Base-by-base conservation (phyloP, 2,113 vertebrate genomes). In the Xenopus laevis region DNA sequence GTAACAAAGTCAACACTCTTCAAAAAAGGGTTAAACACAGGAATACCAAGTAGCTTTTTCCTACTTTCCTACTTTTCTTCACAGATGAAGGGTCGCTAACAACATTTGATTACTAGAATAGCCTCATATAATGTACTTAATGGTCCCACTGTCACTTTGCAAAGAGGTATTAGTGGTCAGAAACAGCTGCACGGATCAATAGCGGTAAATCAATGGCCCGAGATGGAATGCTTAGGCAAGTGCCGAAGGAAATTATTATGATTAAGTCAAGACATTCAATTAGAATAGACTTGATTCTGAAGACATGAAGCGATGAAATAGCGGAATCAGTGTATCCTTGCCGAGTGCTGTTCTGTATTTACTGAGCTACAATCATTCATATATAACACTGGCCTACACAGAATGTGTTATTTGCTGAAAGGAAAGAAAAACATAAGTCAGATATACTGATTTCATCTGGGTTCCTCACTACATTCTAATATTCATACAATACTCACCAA, bases 1-100 rank as follows among this genome's bases (percentile, higher is more conserved):
- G 45, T 27, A 77, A 70, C 60, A 65, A 77, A 77, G 58, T 59
- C 21, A 27, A 64, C 21, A 70, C 40, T 61, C 66, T 44, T 10
- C 21, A 52, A 77, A 64, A 62, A 40, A 44, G 59, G 64, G 70
- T 57, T 69, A 46, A 64, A 68, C 52, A 69, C 46, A 70, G 46
- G 46, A 57, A 77, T 46, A 18, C 59, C 18, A 65, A 75, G 68
- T 69, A 27, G 74, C 10, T 53, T 20, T 58, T 55, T 70, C 52
- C 52, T 70, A 44, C 33, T 58, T 55, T 70, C 40, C 40, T 70
- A 44, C 2, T 33, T 70, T 70, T 70, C 67, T 61, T 77, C 74
- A 77, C 74, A 77, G 66, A 77, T 77, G 74, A 77, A 70, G 74
- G 74, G 74, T 70, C 33, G 74, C 60, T 77, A 77, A 77, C 74